phyloP scores from a whole-genome alignment of 23 tunicate genomes.

The Trididemnum miniatum region DNA sequence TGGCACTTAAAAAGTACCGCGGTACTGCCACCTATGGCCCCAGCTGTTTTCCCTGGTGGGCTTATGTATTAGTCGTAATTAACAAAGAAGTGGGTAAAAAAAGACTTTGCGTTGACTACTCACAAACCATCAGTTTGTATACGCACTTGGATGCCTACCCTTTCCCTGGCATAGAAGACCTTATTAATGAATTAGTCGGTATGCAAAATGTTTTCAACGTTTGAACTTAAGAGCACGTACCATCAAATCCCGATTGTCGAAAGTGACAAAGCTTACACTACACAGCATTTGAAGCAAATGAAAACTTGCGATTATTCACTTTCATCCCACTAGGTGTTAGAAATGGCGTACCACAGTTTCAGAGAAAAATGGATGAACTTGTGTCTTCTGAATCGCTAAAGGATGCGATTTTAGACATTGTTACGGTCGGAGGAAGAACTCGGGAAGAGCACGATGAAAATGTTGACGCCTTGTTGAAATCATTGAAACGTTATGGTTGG shows the following conservation, averaged over 20 bases:
- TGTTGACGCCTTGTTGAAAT: constrained; percentile 11
- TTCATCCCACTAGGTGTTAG: constrained; percentile 34
- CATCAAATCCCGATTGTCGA: constrained; percentile 20
- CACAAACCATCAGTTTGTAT: constrained; percentile 22
- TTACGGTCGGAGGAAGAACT: constrained; percentile 20
- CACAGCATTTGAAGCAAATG: constrained; percentile 31
- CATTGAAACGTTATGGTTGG: background rate
- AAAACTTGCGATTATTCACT: constrained; percentile 9
- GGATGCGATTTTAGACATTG: constrained; percentile 13
- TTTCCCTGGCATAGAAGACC: constrained; percentile 15
- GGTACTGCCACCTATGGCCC: too few relatives aligned
- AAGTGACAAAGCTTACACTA: background rate
- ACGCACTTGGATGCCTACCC: constrained; percentile 32
- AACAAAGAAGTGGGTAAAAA: too few relatives aligned
- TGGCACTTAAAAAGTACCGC: too few relatives aligned
- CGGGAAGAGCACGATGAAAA: constrained; percentile 31
- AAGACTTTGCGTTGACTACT: constrained; percentile 30
- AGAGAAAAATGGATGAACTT: constrained; percentile 9
- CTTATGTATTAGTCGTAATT: background rate
- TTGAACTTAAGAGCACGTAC: constrained; percentile 22
- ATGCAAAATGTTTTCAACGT: constrained; percentile 2
- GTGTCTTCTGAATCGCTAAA: background rate
- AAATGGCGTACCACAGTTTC: constrained; percentile 25
- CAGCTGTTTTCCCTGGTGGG: constrained; percentile 9
- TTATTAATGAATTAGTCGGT: background rate